Evolutionary conservation across 37 sponge, comb jelly and placozoan species (phyloP).

Genomic region (Tethya wilhelma): DNA sequence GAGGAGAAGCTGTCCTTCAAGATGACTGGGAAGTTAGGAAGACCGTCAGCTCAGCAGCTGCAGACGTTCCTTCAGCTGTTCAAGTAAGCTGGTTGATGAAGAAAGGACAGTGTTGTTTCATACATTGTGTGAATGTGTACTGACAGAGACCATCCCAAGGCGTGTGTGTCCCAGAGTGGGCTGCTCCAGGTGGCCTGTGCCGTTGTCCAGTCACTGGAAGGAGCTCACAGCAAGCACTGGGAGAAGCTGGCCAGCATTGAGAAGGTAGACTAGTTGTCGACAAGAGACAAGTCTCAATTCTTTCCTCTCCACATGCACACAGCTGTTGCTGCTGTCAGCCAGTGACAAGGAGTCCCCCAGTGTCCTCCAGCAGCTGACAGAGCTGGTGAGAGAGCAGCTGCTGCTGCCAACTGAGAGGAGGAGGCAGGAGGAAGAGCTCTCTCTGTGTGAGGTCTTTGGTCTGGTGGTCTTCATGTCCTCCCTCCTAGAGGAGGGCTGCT

Average conservation of each 20-base stretch:
- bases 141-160: conserved; percentile 23
- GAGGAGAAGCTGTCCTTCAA: conserved; percentile 52
- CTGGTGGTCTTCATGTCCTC: conserved; percentile 49
- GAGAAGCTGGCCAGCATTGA: conserved; percentile 46
- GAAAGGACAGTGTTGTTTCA: not conserved
- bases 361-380: conserved; percentile 17
- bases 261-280: conserved; percentile 26
- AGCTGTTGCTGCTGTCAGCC: conserved; percentile 2
- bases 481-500: conserved; percentile 23
- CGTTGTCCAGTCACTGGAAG: conserved; percentile 35
- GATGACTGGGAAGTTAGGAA: conserved; percentile 43
- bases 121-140: not conserved
- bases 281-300: too few relatives aligned
- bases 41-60: conserved; percentile 47
- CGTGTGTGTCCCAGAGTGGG: conserved; percentile 34
- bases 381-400: not conserved
- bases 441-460: conserved; percentile 40
- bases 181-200: conserved; percentile 71
- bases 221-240: conserved; percentile 23
- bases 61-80: conserved; percentile 50
- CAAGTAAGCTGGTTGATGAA: conserved; percentile 23
- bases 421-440: too few relatives aligned
- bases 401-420: too few relatives aligned
- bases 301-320: not conserved
- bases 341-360: conserved; percentile 19